These are phyloP conservation scores for Himalopsyche japonica DNA, from an alignment of 2,888 invertebrate genomes.

Conservation along the genomic window DNA sequence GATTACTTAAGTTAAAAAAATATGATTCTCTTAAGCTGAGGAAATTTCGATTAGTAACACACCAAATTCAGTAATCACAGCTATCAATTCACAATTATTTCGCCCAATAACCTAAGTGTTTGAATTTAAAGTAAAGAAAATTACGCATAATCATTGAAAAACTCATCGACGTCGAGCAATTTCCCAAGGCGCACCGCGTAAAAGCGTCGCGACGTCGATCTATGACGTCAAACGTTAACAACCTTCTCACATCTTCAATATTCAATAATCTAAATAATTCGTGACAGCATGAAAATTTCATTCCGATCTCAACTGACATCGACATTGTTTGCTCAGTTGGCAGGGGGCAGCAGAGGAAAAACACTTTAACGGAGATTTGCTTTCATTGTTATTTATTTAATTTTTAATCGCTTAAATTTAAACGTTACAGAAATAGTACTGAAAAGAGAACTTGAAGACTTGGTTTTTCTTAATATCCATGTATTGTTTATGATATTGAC, in stretches of 20 bases:
- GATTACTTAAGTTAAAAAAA: too few relatives aligned
- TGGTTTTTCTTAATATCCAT: too few relatives aligned
- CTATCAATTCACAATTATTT: too few relatives aligned
- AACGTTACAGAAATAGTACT: too few relatives aligned
- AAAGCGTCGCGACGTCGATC: not conserved
- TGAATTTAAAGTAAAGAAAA: not conserved
- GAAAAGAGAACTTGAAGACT: too few relatives aligned
- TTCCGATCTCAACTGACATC: not conserved
- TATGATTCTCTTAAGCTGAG: too few relatives aligned
- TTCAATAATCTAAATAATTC: not conserved
- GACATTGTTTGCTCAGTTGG: not conserved
- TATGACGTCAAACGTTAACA: not conserved
- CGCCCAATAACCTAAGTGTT: too few relatives aligned
- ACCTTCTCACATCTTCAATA: not conserved
- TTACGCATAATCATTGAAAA: not conserved
- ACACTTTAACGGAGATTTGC: not conserved
- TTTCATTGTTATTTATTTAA: too few relatives aligned
- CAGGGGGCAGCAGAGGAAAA: not conserved
- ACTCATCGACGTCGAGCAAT: not conserved
- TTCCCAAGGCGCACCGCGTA: not conserved
- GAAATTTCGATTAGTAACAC: too few relatives aligned
- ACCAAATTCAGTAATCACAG: too few relatives aligned
- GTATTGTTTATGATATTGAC: too few relatives aligned
- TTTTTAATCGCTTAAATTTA: too few relatives aligned
- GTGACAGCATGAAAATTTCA: not conserved